phyloP scores from a whole-genome alignment of 1,140 invertebrate species.

The Ganaspis sp. region DNA sequence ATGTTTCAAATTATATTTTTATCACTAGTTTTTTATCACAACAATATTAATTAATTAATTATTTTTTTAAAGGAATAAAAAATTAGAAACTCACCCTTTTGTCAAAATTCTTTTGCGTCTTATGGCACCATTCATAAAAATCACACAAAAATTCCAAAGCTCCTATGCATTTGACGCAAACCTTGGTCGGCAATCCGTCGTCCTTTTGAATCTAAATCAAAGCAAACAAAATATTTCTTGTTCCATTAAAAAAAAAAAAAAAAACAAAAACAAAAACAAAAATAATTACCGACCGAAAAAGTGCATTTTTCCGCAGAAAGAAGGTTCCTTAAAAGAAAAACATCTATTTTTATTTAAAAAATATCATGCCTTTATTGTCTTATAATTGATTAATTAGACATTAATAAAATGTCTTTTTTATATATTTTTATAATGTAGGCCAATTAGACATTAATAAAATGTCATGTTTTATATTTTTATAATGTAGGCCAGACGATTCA shows the following conservation, averaged over 20 bases:
- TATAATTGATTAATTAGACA: conserved; percentile 29
- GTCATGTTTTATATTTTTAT: background rate
- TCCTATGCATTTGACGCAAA: conserved; percentile 60
- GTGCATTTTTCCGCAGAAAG: conserved; percentile 8
- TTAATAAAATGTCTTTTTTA: conserved; percentile 26
- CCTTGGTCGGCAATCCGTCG: conserved; percentile 56
- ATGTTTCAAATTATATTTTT: background rate
- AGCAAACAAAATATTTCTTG: conserved; percentile 37
- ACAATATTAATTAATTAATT: too few species aligned
- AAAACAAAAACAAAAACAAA: too few species aligned
- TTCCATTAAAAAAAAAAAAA: conserved; percentile 21
- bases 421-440: too few species aligned
- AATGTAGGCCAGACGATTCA: too few species aligned
- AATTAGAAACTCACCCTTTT: conserved; percentile 38
- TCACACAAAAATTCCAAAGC: conserved; percentile 62
- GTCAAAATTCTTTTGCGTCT: conserved; percentile 50
- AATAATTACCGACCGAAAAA: background rate
- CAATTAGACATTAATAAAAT: conserved; percentile 36
- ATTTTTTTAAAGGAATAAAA: background rate
- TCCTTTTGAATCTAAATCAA: conserved; percentile 60
- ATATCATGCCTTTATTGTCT: conserved; percentile 66
- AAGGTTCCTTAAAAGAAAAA: conserved; percentile 2
- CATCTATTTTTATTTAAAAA: conserved; percentile 54
- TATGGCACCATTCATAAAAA: conserved; percentile 57
- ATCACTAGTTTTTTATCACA: too few species aligned